These are phyloP conservation scores for Cydia splendana DNA, from an alignment of 1,140 invertebrate species.

Conservation along the genomic window DNA sequence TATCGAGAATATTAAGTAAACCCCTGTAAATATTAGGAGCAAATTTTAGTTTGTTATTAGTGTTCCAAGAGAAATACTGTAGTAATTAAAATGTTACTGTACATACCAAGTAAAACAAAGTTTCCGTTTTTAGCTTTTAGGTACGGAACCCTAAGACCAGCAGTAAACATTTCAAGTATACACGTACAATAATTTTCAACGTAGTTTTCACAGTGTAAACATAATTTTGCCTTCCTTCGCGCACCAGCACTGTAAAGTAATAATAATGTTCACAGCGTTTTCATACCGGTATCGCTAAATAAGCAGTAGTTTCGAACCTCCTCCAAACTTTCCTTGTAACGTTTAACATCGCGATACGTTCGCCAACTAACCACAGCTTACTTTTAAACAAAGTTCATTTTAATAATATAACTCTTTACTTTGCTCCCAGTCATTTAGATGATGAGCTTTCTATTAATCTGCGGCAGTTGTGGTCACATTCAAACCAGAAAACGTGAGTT, in stretches of 20 bases:
- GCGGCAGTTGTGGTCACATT: too few relatives aligned
- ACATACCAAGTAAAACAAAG: too few relatives aligned
- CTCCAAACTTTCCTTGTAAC: constrained; percentile 31
- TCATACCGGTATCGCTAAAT: constrained; percentile 21
- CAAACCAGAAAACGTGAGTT: too few relatives aligned
- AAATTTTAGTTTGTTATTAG: too few relatives aligned
- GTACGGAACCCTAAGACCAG: too few relatives aligned
- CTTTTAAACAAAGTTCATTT: background rate
- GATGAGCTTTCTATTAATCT: too few relatives aligned
- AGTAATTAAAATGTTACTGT: too few relatives aligned
- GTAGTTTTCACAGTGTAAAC: constrained; percentile 1
- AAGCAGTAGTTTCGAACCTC: constrained; percentile 25
- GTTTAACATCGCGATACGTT: constrained; percentile 25
- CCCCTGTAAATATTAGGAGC: too few relatives aligned
- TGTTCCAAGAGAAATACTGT: too few relatives aligned
- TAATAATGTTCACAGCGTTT: constrained; percentile 27
- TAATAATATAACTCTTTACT: background rate
- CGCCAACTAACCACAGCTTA: background rate
- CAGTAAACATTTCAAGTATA: background rate
- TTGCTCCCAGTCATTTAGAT: too few relatives aligned
- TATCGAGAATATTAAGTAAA: too few relatives aligned
- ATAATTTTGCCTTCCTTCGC: background rate
- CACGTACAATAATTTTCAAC: background rate
- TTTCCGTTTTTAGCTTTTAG: too few relatives aligned
- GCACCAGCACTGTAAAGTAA: background rate